phyloP scores from a whole-genome alignment of 1,140 invertebrate species.

The Maniola jurtina region DNA sequence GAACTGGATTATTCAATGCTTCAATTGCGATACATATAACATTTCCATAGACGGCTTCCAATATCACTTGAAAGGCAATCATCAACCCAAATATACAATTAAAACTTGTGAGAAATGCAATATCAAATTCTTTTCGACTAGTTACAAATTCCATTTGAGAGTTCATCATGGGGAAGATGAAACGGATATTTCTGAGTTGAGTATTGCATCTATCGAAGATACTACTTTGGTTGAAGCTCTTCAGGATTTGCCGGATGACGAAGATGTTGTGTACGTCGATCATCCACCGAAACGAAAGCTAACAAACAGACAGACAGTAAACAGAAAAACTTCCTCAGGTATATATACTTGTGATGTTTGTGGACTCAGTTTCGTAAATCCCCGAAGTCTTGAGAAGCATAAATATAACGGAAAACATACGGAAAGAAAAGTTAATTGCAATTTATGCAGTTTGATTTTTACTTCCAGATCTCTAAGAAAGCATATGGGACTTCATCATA shows the following conservation, averaged over 20 bases:
- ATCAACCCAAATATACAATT: not conserved
- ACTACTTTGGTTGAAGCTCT: not conserved
- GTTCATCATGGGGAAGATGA: not conserved
- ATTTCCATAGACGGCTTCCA: not conserved
- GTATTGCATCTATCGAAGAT: slow-evolving; percentile 4
- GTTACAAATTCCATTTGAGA: not conserved
- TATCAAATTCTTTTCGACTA: not conserved
- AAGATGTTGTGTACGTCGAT: not conserved
- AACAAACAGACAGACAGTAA: not conserved
- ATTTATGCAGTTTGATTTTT: slow-evolving; percentile 18
- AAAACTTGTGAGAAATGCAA: not conserved
- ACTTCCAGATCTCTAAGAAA: slow-evolving; percentile 2
- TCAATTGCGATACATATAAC: not conserved
- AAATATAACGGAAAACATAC: slow-evolving; percentile 2
- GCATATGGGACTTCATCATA: not conserved
- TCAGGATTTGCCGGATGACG: not conserved
- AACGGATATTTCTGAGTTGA: not conserved
- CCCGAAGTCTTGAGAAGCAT: slow-evolving; percentile 2
- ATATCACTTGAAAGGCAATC: not conserved
- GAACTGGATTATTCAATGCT: not conserved
- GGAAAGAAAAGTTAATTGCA: slow-evolving; percentile 5
- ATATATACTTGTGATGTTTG: slow-evolving; percentile 18
- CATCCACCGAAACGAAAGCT: not conserved
- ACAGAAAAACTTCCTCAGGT: not conserved
- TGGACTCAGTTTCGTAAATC: slow-evolving; percentile 12